These are phyloP conservation scores for Falco columbarius DNA, from an alignment of 2,797 vertebrate genomes.

Conservation along the genomic window DNA sequence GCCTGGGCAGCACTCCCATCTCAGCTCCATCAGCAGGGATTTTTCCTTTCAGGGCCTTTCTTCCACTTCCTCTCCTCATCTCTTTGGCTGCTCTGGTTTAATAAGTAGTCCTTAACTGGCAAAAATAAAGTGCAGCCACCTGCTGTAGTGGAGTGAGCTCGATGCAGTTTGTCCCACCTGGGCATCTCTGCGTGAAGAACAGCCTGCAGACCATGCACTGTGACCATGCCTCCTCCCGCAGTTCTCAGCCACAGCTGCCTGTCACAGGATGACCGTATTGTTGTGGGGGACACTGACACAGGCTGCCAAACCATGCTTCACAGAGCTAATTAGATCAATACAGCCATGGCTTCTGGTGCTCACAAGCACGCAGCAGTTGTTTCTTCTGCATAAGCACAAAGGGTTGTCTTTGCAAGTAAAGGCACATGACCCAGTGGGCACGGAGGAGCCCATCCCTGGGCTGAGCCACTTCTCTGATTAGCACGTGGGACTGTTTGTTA, in stretches of 20 bases:
- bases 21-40: not conserved
- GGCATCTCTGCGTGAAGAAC: not conserved
- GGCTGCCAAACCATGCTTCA: not conserved
- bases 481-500: not conserved
- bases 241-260: not conserved
- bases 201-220: not conserved
- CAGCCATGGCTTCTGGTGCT: not conserved
- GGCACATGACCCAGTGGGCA: fast-evolving
- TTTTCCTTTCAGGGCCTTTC: not conserved
- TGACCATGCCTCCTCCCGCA: not conserved
- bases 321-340: not conserved
- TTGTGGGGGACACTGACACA: not conserved
- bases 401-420: fast-evolving
- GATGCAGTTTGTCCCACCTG: not conserved
- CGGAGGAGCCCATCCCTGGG: fast-evolving
- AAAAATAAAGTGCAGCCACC: not conserved
- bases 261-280: not conserved
- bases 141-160: not conserved
- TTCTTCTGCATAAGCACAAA: not conserved
- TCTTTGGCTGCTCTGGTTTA: not conserved
- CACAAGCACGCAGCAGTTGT: not conserved
- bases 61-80: not conserved
- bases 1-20: not conserved
- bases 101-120: not conserved
- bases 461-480: not conserved